Percentiles rank a stretch among this genome's conserved stretches.
Conservation (phyloP, 2,113 vertebrate species). For the Apaloderma vittatum region DNA sequence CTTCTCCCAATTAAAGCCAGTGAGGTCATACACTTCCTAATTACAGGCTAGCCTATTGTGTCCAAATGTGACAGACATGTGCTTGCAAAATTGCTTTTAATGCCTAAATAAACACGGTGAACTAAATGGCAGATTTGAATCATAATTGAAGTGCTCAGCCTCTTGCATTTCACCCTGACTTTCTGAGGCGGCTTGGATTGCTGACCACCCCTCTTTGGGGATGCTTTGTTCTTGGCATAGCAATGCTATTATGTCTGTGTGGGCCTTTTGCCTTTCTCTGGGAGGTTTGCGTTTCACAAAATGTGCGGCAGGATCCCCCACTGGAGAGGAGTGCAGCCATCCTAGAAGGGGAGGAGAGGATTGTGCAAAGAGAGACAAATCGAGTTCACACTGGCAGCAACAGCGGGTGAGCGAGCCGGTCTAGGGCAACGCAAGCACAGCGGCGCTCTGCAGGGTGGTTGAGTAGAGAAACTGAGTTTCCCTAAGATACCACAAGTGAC, state of each 20-base stretch:
- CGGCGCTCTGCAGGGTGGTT: not conserved
- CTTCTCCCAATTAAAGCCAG: slow-evolving; percentile 72
- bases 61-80: slow-evolving; percentile 72
- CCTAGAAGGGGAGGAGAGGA: not conserved
- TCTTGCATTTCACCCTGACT: slow-evolving; percentile 6
- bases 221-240: slow-evolving; percentile 13
- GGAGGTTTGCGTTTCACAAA: not conserved
- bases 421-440: not conserved
- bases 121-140: slow-evolving; percentile 48
- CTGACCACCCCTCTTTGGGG: not conserved
- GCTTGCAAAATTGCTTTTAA: slow-evolving; percentile 68
- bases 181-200: not conserved
- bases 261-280: not conserved
- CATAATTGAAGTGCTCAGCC: slow-evolving; percentile 11
- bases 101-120: slow-evolving; percentile 60
- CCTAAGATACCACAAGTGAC: not conserved
- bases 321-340: not conserved
- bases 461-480: not conserved
- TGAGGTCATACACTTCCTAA: slow-evolving; percentile 69
- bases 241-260: not conserved
- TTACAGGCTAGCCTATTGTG: slow-evolving; percentile 66
- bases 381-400: not conserved
- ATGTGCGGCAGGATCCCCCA: not conserved
- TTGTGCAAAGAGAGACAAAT: not conserved
- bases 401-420: accelerated